Percentiles rank a stretch among this genome's conserved stretches.
These are phyloP conservation scores for Rhopalosiphum maidis DNA, from an alignment of 1,140 invertebrate species.

Conservation along the genomic window DNA sequence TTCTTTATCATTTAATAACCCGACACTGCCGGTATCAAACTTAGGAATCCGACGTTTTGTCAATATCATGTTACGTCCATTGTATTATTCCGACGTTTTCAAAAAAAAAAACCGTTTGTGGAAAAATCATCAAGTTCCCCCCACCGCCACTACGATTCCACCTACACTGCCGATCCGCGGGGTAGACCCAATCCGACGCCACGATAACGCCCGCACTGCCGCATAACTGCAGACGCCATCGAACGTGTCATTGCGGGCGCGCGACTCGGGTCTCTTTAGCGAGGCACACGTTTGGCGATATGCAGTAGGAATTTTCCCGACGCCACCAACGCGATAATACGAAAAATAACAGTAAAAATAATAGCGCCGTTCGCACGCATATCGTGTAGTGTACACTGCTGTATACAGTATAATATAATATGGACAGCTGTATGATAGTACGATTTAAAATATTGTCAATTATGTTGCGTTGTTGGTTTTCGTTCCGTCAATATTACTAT, in stretches of 20 bases:
- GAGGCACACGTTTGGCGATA: neutral
- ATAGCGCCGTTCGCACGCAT: neutral
- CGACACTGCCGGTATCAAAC: neutral
- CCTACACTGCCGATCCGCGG: neutral
- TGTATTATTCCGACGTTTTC: neutral
- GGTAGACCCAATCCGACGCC: neutral
- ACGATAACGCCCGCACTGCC: neutral
- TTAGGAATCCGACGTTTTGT: neutral
- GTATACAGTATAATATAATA: too few species aligned
- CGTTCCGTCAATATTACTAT: too few species aligned
- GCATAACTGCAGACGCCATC: neutral
- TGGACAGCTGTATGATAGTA: neutral
- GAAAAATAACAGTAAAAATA: neutral
- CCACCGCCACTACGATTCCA: neutral
- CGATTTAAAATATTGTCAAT: neutral
- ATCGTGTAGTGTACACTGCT: neutral
- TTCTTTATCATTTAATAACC: neutral
- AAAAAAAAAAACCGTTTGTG: neutral
- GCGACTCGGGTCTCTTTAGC: neutral
- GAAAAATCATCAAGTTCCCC: neutral
- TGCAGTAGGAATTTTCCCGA: neutral
- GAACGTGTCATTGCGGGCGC: neutral
- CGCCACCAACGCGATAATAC: neutral
- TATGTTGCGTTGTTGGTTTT: too few species aligned
- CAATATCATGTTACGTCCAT: neutral